These are phyloP conservation scores for Melinaea menophilus DNA, from an alignment of 2,888 invertebrate species.

Conservation along the genomic window DNA sequence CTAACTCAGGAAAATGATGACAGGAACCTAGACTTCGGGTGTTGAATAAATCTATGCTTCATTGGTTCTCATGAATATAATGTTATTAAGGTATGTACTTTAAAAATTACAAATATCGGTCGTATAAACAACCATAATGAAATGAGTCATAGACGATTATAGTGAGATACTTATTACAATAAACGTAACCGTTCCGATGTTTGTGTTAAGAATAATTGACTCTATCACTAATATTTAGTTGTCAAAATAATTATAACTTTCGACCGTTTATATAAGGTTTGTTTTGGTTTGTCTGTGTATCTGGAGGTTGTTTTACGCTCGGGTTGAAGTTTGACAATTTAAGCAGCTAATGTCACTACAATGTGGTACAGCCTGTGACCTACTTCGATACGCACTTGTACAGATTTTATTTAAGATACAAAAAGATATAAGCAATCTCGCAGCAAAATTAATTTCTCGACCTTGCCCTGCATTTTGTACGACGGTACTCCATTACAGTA, in stretches of 20 bases:
- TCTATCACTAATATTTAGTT: constrained; percentile 21
- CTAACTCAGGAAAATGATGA: not conserved
- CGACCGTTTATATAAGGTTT: constrained; percentile 2
- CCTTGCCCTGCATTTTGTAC: too few species aligned
- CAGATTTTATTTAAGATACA: not conserved
- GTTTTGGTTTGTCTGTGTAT: constrained; percentile 11
- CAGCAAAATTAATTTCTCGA: too few species aligned
- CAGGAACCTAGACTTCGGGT: not conserved
- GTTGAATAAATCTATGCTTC: not conserved
- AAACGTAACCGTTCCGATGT: constrained; percentile 17
- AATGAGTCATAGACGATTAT: not conserved
- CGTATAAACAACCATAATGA: constrained; percentile 11
- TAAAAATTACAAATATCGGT: not conserved
- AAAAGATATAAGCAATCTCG: too few species aligned
- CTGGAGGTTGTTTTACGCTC: constrained; percentile 25
- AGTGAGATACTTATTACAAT: constrained; percentile 13
- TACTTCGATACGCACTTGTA: constrained; percentile 7
- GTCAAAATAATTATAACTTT: constrained; percentile 9
- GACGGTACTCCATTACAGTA: too few species aligned
- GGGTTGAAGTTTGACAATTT: constrained; percentile 29
- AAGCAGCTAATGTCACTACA: constrained; percentile 14
- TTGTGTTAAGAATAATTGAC: constrained; percentile 27
- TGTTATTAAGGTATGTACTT: not conserved
- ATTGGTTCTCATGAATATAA: not conserved
- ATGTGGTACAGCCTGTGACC: constrained; percentile 10